Base-by-base conservation (phyloP, 2,113 vertebrate genomes). In the Leptobrachium leishanense region DNA sequence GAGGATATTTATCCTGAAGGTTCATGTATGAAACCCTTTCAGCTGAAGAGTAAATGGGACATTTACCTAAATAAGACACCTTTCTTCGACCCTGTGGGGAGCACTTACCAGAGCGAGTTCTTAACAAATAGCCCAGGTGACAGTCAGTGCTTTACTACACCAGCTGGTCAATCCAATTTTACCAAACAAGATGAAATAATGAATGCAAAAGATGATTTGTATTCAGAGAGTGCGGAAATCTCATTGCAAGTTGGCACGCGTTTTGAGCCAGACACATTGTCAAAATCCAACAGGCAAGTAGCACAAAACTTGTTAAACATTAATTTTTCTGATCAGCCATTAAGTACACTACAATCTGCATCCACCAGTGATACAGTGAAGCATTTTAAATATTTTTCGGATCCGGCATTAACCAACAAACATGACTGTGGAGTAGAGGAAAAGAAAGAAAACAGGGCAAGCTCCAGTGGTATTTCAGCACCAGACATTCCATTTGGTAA, bases 11-110 rank as follows among this genome's bases (percentile, higher is more conserved):
- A 42, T 43, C 15, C 0, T 0, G 81, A 81, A 7, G 20, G 15
- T 6, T 57, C 50, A 20, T 2, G 20, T 5, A 42, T 74, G 75
- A 75, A 46, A 65, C 1, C 11, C 41, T 6, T 7, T 4, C 72
- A 20, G 20, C 53, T 10, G 20, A n/a, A 43, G 68, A 89, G 86
- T 66, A 75, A 74, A n/a, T 85, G 87, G 86, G 76, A 87, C 31
- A 2, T 66, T 63, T 88, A 84, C 72, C 55, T 76, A 11, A 55
- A 86, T 43, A 77, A 20, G 53, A 55, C 55, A 46, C 81, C 75
- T 63, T 3, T 75, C 69, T 42, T 64, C 8, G n/a, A 40, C 54
- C 8, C 70, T 73, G 10, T 15, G 54, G 43, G 41, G 3, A 5
- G 2, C 66, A 59, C 42, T 62, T 9, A 39, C 3, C 55, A 62